phyloP scores from a whole-genome alignment of 1,140 invertebrate species.

The Zaprionus inermis region DNA sequence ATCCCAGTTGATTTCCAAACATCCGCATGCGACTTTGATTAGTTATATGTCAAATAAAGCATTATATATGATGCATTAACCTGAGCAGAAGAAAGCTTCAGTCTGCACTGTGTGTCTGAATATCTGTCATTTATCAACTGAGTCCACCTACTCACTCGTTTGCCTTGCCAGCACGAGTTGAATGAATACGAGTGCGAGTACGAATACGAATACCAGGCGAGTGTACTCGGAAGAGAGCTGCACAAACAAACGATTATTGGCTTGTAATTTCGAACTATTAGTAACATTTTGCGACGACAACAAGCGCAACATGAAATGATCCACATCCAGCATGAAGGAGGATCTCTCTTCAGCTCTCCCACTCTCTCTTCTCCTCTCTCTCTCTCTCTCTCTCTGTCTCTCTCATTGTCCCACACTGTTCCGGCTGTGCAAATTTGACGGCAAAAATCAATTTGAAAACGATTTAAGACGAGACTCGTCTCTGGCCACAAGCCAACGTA shows the following conservation, averaged over 20 bases:
- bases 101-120: background rate
- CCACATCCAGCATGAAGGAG: constrained; percentile 33
- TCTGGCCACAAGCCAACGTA: constrained; percentile 37
- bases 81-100: constrained; percentile 39
- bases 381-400: background rate
- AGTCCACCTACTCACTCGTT: constrained; percentile 49
- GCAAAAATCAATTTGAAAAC: constrained; percentile 81
- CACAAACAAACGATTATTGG: constrained; percentile 73
- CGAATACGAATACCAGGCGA: constrained; percentile 1
- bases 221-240: constrained; percentile 20
- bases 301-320: constrained; percentile 59
- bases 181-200: constrained; percentile 20
- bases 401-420: constrained; percentile 1
- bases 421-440: constrained; percentile 79
- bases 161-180: constrained; percentile 37
- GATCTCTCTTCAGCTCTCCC: background rate
- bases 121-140: constrained; percentile 43
- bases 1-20: background rate
- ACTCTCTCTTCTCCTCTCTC: background rate
- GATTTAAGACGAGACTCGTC: constrained; percentile 60
- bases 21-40: constrained; percentile 58
- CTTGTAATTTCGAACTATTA: constrained; percentile 80
- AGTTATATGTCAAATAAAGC: constrained; percentile 65
- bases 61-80: constrained; percentile 64
- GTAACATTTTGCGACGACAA: constrained; percentile 79